Evolutionary conservation across 2,797 vertebrate genomes (phyloP).

Genomic region (Macroramphosus scolopax): DNA sequence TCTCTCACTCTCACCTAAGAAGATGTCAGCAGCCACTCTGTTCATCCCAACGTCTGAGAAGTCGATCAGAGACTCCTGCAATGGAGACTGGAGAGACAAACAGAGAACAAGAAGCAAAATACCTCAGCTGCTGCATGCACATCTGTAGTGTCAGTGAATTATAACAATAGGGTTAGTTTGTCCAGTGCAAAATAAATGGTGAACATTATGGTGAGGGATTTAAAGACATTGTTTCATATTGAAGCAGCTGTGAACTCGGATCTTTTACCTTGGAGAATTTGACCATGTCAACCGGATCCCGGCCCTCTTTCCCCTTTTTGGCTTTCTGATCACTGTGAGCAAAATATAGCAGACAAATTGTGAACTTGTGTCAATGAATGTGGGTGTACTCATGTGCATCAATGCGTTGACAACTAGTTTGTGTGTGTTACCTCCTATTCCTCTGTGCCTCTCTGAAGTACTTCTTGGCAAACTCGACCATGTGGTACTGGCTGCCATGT

Average conservation of each 20-base stretch:
- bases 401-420: too few species aligned
- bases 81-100: background rate
- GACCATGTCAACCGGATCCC: conserved; percentile 79
- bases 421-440: conserved; percentile 62
- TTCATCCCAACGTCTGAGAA: conserved; percentile 85
- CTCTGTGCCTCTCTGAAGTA: conserved; percentile 82
- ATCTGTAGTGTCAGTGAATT: too few species aligned
- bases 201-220: background rate
- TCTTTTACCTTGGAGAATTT: conserved; percentile 93
- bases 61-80: conserved; percentile 92
- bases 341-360: too few species aligned
- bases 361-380: background rate
- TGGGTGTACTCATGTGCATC: too few species aligned
- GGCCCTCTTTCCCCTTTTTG: conserved; percentile 65
- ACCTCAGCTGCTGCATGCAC: too few species aligned
- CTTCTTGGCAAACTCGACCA: conserved; percentile 89
- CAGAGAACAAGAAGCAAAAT: background rate
- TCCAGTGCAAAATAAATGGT: too few species aligned
- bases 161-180: too few species aligned
- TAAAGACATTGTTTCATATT: too few species aligned
- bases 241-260: too few species aligned
- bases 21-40: conserved; percentile 87
- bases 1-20: too few species aligned
- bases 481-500: conserved; percentile 76
- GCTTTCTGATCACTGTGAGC: too few species aligned